Evolutionary conservation across 2,888 invertebrate genomes (phyloP).

Genomic region (Scaptodrosophila latifasciaeformis): DNA sequence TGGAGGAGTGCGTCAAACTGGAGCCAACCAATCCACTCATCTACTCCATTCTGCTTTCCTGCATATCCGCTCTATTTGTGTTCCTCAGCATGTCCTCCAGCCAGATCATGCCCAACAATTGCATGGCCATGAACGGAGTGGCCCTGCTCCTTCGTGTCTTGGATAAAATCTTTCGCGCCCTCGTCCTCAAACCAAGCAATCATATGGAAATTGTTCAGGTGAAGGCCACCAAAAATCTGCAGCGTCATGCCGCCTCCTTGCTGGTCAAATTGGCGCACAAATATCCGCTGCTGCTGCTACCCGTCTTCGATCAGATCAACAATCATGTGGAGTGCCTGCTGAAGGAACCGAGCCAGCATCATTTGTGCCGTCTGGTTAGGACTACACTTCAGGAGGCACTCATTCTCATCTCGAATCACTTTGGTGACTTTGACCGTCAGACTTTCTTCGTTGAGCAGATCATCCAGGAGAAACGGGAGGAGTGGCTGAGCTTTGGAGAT

Average conservation of each 20-base stretch:
- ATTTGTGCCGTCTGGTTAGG: slow-evolving; percentile 76
- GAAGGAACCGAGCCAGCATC: slow-evolving; percentile 79
- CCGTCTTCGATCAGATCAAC: slow-evolving; percentile 90
- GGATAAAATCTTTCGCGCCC: slow-evolving; percentile 90
- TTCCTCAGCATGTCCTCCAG: slow-evolving; percentile 92
- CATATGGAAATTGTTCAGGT: slow-evolving; percentile 77
- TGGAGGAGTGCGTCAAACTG: slow-evolving; percentile 86
- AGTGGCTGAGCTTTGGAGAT: slow-evolving; percentile 81
- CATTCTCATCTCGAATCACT: slow-evolving; percentile 90
- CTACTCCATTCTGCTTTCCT: slow-evolving; percentile 89
- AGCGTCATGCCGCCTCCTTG: slow-evolving; percentile 91
- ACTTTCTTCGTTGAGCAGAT: slow-evolving; percentile 82
- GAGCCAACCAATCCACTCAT: slow-evolving; percentile 87
- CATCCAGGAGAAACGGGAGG: slow-evolving; percentile 80
- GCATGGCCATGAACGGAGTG: slow-evolving; percentile 80
- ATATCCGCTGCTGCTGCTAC: slow-evolving; percentile 88
- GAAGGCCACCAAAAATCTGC: slow-evolving; percentile 87
- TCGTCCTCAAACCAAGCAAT: slow-evolving; percentile 83
- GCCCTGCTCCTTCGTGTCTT: slow-evolving; percentile 85
- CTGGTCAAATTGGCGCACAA: slow-evolving; percentile 93
- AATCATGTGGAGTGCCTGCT: slow-evolving; percentile 84
- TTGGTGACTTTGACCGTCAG: slow-evolving; percentile 84
- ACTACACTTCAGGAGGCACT: slow-evolving; percentile 88
- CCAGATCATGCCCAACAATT: slow-evolving; percentile 80
- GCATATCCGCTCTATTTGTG: slow-evolving; percentile 92